Evolutionary conservation across 2,888 invertebrate species (phyloP).

Genomic region (Mythimna loreyi): DNA sequence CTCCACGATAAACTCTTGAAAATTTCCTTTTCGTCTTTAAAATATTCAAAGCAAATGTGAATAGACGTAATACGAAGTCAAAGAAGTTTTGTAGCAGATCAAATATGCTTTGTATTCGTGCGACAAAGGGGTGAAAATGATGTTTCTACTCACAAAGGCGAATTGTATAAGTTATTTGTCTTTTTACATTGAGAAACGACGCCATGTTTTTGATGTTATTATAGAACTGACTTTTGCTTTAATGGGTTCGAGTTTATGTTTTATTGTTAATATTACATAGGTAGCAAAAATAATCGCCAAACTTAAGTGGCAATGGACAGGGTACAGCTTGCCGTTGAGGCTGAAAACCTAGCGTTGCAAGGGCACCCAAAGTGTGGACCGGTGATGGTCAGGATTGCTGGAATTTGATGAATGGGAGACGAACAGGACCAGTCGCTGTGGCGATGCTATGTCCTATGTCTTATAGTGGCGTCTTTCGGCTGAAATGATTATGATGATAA

Average conservation of each 20-base stretch:
- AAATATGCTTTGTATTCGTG: slow-evolving; percentile 67
- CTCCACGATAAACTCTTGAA: slow-evolving; percentile 1
- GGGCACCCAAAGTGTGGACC: too few species aligned
- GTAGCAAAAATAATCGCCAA: too few species aligned
- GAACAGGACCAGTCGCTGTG: too few species aligned
- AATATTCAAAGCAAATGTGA: slow-evolving; percentile 48
- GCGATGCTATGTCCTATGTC: too few species aligned
- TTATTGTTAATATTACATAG: too few species aligned
- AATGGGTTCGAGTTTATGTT: background rate
- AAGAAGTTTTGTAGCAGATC: slow-evolving; percentile 62
- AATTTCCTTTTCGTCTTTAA: slow-evolving; percentile 14
- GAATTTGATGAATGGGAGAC: too few species aligned
- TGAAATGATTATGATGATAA: too few species aligned
- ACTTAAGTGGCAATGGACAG: too few species aligned
- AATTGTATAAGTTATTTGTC: slow-evolving; percentile 70
- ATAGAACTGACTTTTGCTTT: slow-evolving; percentile 8
- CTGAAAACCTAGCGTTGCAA: too few species aligned
- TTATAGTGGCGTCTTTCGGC: too few species aligned
- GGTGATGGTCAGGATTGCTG: too few species aligned
- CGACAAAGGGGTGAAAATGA: slow-evolving; percentile 72
- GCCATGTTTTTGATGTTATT: slow-evolving; percentile 41
- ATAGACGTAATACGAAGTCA: slow-evolving; percentile 43
- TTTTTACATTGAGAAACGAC: slow-evolving; percentile 66
- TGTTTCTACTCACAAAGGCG: slow-evolving; percentile 64
- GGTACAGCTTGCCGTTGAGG: too few species aligned